Base-by-base conservation (phyloP, 2,888 invertebrate species). In the Sesia bembeciformis region DNA sequence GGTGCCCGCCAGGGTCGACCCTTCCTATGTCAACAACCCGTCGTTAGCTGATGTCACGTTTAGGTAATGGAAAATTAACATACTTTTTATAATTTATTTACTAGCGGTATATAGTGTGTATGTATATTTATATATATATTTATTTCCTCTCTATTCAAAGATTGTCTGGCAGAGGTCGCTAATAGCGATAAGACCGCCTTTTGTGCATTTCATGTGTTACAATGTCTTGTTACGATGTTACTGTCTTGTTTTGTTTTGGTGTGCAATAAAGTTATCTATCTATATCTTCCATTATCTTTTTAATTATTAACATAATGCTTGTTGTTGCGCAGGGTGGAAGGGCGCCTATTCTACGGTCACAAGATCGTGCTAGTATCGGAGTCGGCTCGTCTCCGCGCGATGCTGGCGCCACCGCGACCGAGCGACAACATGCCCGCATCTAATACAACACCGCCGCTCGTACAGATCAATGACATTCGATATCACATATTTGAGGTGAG, bases 321-420 rank as follows among this genome's bases (percentile, higher is more conserved):
- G 51, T 7, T 5, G 58, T 57, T 23, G 60, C 67, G 4, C 68
- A 92, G 96, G 71, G 97, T 97, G 53, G 97, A 97, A 78, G 97
- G 96, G 0, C 92, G 96, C 60, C 91, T 97, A 39, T 97, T 98
- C 83, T 97, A 97, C 78, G 97, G 96, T 0, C 98, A 98, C 81
- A 97, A 97, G 85, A 97, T 98, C 61, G 97, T 98, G 43, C 88
- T 98, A 56, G 96, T 97, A 51, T 97, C 97, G 3, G 96, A 96
- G 57, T 97, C 97, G 3, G 93, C 96, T 7, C 91, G 96, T 54
- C 93, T 97, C 64, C 92, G 96, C 63, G 95, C 94, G 54, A 97
- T 97, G 96, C 88, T 97, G 60, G 88, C 90, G 8, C 90, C 89
- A 3, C 63, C 87, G 4, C 75, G 86, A 6, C 62, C 76, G 0